A percentile compares a stretch with the other conserved stretches of the same genome.
These are phyloP conservation scores for Bubo blakistoni DNA, from an alignment of 2,113 vertebrate species.

Conservation along the genomic window DNA sequence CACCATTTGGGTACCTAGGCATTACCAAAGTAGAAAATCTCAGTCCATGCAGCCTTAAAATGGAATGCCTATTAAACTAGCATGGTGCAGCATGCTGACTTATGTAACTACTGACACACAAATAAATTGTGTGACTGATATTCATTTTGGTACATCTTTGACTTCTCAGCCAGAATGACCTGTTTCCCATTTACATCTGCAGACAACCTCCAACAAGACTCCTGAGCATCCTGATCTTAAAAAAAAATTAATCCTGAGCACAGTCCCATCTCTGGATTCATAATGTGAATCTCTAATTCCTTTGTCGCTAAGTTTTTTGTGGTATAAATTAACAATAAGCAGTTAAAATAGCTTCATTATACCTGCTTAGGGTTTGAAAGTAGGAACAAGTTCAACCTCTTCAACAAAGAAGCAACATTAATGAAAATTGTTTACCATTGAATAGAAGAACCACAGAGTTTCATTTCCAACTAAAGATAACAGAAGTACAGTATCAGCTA, in stretches of 20 bases:
- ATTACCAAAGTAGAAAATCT: conserved; percentile 10
- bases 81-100: neutral
- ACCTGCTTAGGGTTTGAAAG: neutral
- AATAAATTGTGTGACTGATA: neutral
- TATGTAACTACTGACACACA: conserved; percentile 6
- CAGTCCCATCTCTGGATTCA: neutral
- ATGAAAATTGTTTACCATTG: neutral
- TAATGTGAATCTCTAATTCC: neutral
- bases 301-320: neutral
- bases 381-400: neutral
- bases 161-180: neutral
- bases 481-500: neutral
- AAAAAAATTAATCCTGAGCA: neutral
- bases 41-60: conserved; percentile 1
- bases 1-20: neutral
- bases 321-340: neutral
- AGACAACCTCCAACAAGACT: neutral
- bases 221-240: neutral
- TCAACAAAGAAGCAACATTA: neutral
- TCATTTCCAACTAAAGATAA: neutral
- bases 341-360: neutral
- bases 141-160: neutral
- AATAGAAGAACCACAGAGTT: neutral
- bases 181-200: neutral
- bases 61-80: neutral